Conservation (phyloP, 2,797 vertebrate genomes). For the Syndactyla subalaris region DNA sequence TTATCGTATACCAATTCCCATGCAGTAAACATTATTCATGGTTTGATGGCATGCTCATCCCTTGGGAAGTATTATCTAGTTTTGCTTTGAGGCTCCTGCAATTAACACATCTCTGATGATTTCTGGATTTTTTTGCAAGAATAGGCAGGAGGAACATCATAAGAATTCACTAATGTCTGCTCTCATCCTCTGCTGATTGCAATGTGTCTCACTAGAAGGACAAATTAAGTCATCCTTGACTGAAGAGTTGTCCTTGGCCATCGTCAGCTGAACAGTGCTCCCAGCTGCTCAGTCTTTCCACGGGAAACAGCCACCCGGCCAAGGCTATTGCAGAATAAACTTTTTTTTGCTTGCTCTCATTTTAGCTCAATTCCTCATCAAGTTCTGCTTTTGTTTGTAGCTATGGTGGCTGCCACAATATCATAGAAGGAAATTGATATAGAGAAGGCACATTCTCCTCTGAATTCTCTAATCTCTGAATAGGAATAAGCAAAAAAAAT, state of each 20-base stretch:
- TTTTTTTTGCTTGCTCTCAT: not conserved
- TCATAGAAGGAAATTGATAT: not conserved
- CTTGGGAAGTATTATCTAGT: not conserved
- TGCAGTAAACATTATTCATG: not conserved
- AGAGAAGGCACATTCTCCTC: not conserved
- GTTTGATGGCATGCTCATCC: not conserved
- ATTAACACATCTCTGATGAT: conserved; percentile 1
- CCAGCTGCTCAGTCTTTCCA: not conserved
- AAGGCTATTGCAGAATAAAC: not conserved
- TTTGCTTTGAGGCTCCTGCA: not conserved
- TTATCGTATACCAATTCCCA: not conserved
- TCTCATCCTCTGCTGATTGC: not conserved
- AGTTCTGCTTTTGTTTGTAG: not conserved
- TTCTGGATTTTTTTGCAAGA: not conserved
- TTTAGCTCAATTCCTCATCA: not conserved
- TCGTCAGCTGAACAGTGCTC: not conserved
- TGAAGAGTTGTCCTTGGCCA: not conserved
- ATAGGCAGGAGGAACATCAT: not conserved
- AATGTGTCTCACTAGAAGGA: not conserved
- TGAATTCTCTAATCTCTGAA: not conserved
- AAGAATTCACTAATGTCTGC: not conserved
- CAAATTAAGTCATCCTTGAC: not conserved
- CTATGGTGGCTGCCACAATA: not conserved
- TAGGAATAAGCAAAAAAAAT: not conserved
- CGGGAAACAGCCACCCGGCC: not conserved